A percentile compares a stretch with the other conserved stretches of the same genome.
Conservation (phyloP, 2,113 vertebrate species). For the Nothobranchius kuhntae region DNA sequence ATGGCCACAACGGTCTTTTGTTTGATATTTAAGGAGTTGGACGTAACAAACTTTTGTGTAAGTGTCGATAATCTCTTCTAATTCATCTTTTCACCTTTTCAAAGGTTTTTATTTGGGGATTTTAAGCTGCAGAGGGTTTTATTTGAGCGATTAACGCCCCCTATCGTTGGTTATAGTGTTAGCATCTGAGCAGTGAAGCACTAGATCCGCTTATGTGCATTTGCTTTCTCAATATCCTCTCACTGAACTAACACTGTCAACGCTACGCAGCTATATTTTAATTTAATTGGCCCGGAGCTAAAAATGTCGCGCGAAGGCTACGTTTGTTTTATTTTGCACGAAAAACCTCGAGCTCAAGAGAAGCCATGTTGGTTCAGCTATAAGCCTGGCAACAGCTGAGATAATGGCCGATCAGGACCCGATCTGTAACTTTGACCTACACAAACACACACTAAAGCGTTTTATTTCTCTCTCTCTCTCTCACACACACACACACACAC, state of each 20-base stretch:
- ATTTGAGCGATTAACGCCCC: constrained; percentile 35
- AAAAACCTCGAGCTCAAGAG: constrained; percentile 47
- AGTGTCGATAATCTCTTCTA: accelerated
- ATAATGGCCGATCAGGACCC: constrained; percentile 76
- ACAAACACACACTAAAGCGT: constrained; percentile 11
- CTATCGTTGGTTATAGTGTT: constrained; percentile 32
- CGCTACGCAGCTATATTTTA: accelerated
- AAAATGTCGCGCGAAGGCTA: neutral
- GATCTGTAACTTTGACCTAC: constrained; percentile 66
- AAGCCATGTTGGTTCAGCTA: constrained; percentile 77
- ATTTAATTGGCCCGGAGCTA: neutral
- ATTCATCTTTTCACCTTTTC: neutral
- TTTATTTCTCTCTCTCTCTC: neutral
- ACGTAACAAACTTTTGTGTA: accelerated
- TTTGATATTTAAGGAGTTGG: neutral
- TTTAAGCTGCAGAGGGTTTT: constrained; percentile 26
- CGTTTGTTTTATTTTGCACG: constrained; percentile 1
- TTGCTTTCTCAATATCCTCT: constrained; percentile 8
- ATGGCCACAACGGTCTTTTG: neutral
- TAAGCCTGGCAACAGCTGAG: constrained; percentile 72
- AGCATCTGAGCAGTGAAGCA: constrained; percentile 10
- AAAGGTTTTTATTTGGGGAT: neutral
- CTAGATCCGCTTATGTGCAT: constrained; percentile 18
- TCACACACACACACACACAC: constrained; percentile 7
- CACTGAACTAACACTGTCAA: neutral